Evolutionary conservation across 1,140 invertebrate genomes (phyloP), one percentile per base, ranked within the genome.

Genomic region (Drosophila malerkotliana): DNA sequence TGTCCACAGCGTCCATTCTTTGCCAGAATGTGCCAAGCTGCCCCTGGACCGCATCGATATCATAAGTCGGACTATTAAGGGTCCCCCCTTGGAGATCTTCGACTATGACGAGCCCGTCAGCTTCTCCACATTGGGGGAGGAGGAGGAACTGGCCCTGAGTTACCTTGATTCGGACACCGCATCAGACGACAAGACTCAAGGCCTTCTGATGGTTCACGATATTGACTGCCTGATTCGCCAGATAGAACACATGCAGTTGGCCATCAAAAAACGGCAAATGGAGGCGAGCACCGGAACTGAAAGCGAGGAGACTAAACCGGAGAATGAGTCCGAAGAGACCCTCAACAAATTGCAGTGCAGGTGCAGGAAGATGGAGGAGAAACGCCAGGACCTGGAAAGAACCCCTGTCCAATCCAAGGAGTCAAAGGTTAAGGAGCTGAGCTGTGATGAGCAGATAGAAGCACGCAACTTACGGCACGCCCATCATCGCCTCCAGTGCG

Each of bases 191-290:
- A 39, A 30, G 18, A 62, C 77, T n/a, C 49, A 58, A 0, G 47
- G n/a, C 0, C 0, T 48, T 26, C 18, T 32, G 6, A 7, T 63
- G 2, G 61, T 57, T 0, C 10, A 32, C 4, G 71, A 72, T 7
- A 26, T 83, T 1, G 79, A 83, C n/a, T 83, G 79, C 4, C 41
- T 82, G 4, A 48, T 82, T 4, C 39, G 59, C 12, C 79, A 75
- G 37, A 78, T 83, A 3, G 54, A 75, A 10, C 45, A 60, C 0
- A 78, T 82, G 71, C 79, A 83, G 39, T 7, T 82, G 21, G 30
- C 47, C 1, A 75, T 83, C 6, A 75, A 45, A 26, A 24, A 58
- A 12, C 32, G 66, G 1, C 52, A 51, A 10, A 6, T 12, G 9
- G 14, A 15, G 9, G 6, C 26, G 10, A 9, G 10, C 15, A 32